A percentile compares a stretch with the other conserved stretches of the same genome.
Conservation (phyloP, 2,797 vertebrate species). For the Epinephelus malabaricus region DNA sequence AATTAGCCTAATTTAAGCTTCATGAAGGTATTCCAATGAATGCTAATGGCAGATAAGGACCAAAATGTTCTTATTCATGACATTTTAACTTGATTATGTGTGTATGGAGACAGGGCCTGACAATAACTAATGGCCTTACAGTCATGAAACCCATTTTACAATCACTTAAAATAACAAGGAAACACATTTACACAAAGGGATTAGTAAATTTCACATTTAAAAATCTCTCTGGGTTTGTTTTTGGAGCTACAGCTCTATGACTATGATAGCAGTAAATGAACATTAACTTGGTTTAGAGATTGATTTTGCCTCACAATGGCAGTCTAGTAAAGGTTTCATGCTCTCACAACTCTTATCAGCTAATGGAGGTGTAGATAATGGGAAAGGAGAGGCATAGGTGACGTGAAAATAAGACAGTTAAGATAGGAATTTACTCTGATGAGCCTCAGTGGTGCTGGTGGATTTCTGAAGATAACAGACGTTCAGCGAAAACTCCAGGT, state of each 20-base stretch:
- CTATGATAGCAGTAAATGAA: background rate
- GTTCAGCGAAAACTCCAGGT: conserved; percentile 46
- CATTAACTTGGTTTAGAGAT: conserved; percentile 13
- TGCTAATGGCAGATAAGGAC: background rate
- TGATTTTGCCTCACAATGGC: conserved; percentile 20
- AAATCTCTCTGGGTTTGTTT: background rate
- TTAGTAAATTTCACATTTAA: background rate
- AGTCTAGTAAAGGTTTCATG: background rate
- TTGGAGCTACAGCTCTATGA: background rate
- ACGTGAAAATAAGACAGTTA: conserved; percentile 40
- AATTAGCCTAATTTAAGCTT: background rate
- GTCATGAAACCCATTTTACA: conserved; percentile 72
- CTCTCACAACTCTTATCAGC: conserved; percentile 74
- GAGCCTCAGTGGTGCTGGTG: conserved; percentile 29
- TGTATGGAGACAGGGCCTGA: background rate
- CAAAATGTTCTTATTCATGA: background rate
- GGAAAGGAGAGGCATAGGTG: conserved; percentile 58
- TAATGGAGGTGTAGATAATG: conserved; percentile 73
- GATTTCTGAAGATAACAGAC: conserved; percentile 19
- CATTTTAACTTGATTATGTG: background rate
- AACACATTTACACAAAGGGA: background rate
- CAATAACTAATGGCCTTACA: conserved; percentile 45
- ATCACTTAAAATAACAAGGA: conserved; percentile 28
- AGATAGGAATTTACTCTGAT: conserved; percentile 44
- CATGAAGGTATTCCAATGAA: background rate